Evolutionary conservation across 2,888 invertebrate species (phyloP), one percentile per base, ranked within the genome.

Genomic region (Drosophila anceps): DNA sequence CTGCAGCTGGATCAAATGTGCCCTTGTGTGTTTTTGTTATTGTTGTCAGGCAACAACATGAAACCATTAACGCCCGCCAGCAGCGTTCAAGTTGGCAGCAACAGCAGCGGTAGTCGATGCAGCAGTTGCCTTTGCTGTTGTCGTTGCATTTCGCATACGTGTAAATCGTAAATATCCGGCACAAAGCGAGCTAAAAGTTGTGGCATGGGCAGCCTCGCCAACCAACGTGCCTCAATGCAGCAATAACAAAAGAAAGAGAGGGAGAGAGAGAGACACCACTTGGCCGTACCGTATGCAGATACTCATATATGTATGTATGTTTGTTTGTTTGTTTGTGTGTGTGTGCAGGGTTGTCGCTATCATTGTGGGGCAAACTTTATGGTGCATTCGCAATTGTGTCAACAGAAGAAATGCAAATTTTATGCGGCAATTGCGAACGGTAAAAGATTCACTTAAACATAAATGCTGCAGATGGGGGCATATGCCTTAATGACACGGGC

Each of bases 131-230:
- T 59, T 44, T 69, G 79, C 64, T 27, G 68, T 43, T 84, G 71
- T 61, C 69, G 69, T 69, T 90, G 83, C 73, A 85, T 72, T 90
- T 82, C 76, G 87, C 84, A 77, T 86, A 88, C 89, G 87, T 88
- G 87, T 90, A 90, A 88, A 84, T 84, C 84, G 84, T 90, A 90
- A 84, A 90, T 90, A 88, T 90, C 87, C 84, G 90, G 73, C 72
- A 74, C 68, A 71, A 73, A 86, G 72, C 78, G 78, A 63, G 50
- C 50, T 58, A 50, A 74, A 81, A 69, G 64, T 72, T 72, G 68
- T 73, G 69, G 88, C 62, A 71, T 51, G 64, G 27, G 43, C 73
- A 64, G 20, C 51, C 37, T 15, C 24, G 9, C 73, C 51, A 41
- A 37, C 44, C 27, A 44, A 44, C 20, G 43, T 50, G 54, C 64